phyloP scores from a whole-genome alignment of 2,888 invertebrate species.

The Cerceris rybyensis region DNA sequence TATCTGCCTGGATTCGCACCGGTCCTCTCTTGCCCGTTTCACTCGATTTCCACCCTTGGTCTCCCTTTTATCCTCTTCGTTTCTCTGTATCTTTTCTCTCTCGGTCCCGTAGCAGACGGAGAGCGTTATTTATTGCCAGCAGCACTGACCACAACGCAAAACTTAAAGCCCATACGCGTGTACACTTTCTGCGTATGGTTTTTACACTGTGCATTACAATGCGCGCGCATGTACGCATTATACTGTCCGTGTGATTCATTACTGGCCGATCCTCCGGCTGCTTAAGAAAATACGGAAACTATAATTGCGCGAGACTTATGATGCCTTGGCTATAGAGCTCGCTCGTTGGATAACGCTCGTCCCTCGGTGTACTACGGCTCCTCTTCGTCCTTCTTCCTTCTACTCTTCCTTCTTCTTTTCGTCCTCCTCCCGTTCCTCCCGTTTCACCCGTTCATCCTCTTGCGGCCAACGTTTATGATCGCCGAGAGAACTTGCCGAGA shows the following conservation, averaged over 20 bases:
- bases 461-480: conserved; percentile 58
- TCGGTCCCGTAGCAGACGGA: conserved; percentile 51
- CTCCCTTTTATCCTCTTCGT: conserved; percentile 10
- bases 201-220: conserved; percentile 72
- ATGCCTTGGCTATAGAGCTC: conserved; percentile 51
- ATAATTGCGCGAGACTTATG: conserved; percentile 79
- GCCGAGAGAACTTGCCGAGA: conserved; percentile 49
- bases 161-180: conserved; percentile 65
- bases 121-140: conserved; percentile 75
- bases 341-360: conserved; percentile 25
- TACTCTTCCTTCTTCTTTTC: not conserved
- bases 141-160: conserved; percentile 68
- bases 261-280: conserved; percentile 70
- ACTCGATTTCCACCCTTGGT: conserved; percentile 11
- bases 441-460: not conserved
- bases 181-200: conserved; percentile 61
- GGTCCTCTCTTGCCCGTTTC: conserved; percentile 20
- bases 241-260: conserved; percentile 78
- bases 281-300: conserved; percentile 78
- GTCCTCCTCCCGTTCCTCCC: not conserved
- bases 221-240: conserved; percentile 67
- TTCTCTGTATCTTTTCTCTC: conserved; percentile 33
- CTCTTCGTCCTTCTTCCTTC: not conserved
- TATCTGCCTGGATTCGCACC: conserved; percentile 3
- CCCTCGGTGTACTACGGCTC: not conserved